These are phyloP conservation scores for Bombylius major DNA, from an alignment of 2,888 invertebrate genomes.

Conservation along the genomic window DNA sequence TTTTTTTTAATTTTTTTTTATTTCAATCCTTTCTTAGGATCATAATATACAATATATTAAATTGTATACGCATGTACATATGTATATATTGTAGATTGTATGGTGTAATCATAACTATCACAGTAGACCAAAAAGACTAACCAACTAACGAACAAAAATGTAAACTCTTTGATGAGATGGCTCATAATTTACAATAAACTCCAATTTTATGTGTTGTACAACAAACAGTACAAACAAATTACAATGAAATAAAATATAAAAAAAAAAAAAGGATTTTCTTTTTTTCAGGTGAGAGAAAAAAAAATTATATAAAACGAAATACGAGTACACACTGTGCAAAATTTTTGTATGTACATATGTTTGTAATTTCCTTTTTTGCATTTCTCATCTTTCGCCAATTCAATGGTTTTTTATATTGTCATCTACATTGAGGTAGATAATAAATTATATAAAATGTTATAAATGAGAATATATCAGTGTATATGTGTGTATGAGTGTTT, in stretches of 20 bases:
- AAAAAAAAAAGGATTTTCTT: no score
- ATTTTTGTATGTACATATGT: not conserved
- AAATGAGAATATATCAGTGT: no score
- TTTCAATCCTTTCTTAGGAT: no score
- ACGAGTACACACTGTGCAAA: not conserved
- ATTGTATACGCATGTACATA: no score
- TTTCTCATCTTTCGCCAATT: slow-evolving; percentile 5
- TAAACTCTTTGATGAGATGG: slow-evolving; percentile 3
- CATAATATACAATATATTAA: no score
- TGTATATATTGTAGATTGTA: no score
- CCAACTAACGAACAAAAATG: not conserved
- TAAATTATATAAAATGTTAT: no score
- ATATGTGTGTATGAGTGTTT: no score
- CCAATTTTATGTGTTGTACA: slow-evolving; percentile 1
- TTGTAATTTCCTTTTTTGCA: slow-evolving; percentile 4
- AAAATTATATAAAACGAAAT: no score
- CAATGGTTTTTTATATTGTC: not conserved
- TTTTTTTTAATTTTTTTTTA: no score
- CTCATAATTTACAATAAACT: slow-evolving; percentile 12
- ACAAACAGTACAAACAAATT: not conserved
- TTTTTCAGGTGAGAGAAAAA: no score
- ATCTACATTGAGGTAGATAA: not conserved
- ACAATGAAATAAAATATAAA: no score
- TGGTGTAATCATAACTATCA: not conserved
- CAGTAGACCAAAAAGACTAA: not conserved